Conservation (phyloP, 2,797 vertebrate genomes). For the Anabacerthia variegaticeps region DNA sequence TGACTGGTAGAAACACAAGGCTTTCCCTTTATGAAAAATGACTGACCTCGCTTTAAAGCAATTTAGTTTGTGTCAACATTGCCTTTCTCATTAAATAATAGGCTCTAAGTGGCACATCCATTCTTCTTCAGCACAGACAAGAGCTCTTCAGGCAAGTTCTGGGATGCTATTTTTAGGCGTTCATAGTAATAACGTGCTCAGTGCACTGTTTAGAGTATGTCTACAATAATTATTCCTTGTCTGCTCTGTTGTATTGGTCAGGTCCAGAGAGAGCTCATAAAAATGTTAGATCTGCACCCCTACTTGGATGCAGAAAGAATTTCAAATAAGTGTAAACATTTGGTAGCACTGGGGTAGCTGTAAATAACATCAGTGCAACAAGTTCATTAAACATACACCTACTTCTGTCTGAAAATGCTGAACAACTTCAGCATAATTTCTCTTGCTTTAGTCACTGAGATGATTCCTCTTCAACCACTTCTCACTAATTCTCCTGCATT, state of each 20-base stretch:
- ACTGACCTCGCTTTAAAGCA: conserved; percentile 62
- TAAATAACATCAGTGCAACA: neutral
- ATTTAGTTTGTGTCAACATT: conserved; percentile 63
- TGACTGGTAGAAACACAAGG: conserved; percentile 15
- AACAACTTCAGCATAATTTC: neutral
- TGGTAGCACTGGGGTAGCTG: neutral
- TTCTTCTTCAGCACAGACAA: conserved; percentile 37
- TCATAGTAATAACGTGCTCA: neutral
- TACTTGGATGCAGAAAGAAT: neutral
- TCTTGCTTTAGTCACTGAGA: neutral
- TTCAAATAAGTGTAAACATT: neutral
- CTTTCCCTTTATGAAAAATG: conserved; percentile 45
- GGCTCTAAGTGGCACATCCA: conserved; percentile 42
- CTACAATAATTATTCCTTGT: conserved; percentile 38
- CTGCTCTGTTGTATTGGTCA: conserved; percentile 15
- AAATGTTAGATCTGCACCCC: neutral
- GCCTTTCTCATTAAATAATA: conserved; percentile 59
- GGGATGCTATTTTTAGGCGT: conserved; percentile 43
- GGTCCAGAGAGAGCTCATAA: neutral
- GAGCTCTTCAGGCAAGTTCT: conserved; percentile 37
- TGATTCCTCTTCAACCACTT: neutral
- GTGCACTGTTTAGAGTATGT: neutral
- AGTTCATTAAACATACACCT: neutral
- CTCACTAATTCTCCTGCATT: neutral
- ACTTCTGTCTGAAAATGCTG: neutral